phyloP scores from a whole-genome alignment of 2,797 vertebrate genomes.

The Neosilurus hyrtlii region DNA sequence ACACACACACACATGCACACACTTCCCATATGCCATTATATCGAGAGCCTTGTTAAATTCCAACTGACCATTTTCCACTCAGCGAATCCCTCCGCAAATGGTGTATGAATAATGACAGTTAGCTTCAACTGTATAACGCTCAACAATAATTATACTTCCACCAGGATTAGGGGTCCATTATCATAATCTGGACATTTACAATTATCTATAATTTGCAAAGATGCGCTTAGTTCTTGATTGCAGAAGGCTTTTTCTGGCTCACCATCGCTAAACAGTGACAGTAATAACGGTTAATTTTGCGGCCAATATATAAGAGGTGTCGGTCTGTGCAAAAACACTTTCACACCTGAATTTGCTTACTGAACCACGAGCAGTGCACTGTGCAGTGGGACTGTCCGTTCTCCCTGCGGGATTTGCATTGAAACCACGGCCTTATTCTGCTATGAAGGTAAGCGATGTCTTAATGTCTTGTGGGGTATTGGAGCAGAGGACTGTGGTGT shows the following conservation, averaged over 20 bases:
- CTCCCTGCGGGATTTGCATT: slow-evolving; percentile 45
- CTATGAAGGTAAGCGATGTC: slow-evolving; percentile 67
- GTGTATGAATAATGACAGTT: slow-evolving; percentile 98
- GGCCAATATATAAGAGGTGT: slow-evolving; percentile 99
- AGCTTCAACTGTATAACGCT: slow-evolving; percentile 98
- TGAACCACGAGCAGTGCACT: slow-evolving; percentile 76
- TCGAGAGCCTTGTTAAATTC: slow-evolving; percentile 94
- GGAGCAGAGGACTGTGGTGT: not conserved
- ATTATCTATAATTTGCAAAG: slow-evolving; percentile 99
- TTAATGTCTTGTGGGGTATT: not conserved
- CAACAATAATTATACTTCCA: slow-evolving; percentile 99
- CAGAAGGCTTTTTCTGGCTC: slow-evolving; percentile 91
- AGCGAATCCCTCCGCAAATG: slow-evolving; percentile 90
- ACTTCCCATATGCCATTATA: slow-evolving; percentile 84
- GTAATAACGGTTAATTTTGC: slow-evolving; percentile 99
- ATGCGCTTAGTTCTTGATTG: slow-evolving; percentile 99
- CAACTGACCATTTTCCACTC: slow-evolving; percentile 97
- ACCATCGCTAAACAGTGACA: slow-evolving; percentile 99
- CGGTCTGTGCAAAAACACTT: slow-evolving; percentile 96
- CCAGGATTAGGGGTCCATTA: slow-evolving; percentile 99
- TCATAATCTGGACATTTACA: slow-evolving; percentile 99
- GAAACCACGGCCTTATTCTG: slow-evolving; percentile 44
- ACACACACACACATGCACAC: slow-evolving; percentile 46
- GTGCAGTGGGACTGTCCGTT: slow-evolving; percentile 54
- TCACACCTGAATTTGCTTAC: slow-evolving; percentile 99